Base-by-base conservation (phyloP, 1,140 invertebrate species). In the Drosophila arizonae region DNA sequence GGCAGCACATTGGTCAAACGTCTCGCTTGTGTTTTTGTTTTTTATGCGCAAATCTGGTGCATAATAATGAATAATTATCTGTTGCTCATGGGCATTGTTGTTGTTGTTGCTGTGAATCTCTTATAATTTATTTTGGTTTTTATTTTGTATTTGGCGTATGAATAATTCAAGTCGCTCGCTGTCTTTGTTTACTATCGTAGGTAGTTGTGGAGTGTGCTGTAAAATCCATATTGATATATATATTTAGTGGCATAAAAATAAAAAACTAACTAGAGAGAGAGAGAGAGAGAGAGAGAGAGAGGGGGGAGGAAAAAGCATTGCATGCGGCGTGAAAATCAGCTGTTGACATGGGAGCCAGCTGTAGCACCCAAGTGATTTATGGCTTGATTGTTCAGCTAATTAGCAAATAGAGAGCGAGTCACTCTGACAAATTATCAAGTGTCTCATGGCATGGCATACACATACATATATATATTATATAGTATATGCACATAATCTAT, bases 101-200 rank as follows among this genome's bases (percentile, higher is more conserved):
- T 17, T 50, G 67, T 17, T 50, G 67, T 46, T 81, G 56, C 15
- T 17, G 15, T 61, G 63, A 58, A 67, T 87, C 86, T 86, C 68
- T 88, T 87, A 82, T 87, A 82, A 87, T 87, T 87, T 82, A 87
- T 82, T 88, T 88, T 52, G 76, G 63, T 84, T 84, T 88, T 81
- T 88, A 69, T 82, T 89, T 87, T 88, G 72, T 88, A 72, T 80
- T 88, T 64, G 70, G 61, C 73, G 62, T 67, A 88, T 88, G 84
- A 88, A 88, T 88, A 84, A 88, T 88, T 88, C 84, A 88, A 76
- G 65, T 75, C 54, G 36, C 17, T 62, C 15, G 70, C 64, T n/a
- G 71, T 48, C 75, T 86, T 85, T 78, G 69, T 77, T 71, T 57
- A 50, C 17, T 41, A 54, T n/a, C 39, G n/a, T 43, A 10, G 68